Evolutionary conservation across 2,113 vertebrate species (phyloP).

Genomic region (Bambusicola thoracicus): DNA sequence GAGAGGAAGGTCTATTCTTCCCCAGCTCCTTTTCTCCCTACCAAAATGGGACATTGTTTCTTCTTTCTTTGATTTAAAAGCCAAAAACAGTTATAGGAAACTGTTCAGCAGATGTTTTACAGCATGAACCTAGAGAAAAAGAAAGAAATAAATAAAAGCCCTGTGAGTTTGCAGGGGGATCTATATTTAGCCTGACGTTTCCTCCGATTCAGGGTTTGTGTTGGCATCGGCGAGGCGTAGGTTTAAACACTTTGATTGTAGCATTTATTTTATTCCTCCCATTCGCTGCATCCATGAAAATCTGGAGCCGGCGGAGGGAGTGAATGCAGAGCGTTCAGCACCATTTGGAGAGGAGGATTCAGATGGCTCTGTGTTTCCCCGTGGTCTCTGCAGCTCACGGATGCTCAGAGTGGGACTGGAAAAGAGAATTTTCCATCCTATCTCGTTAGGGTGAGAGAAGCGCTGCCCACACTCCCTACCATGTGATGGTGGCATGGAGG

Average conservation of each 20-base stretch:
- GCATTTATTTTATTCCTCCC: constrained; percentile 59
- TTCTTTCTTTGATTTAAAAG: constrained; percentile 84
- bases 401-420: not conserved
- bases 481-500: not conserved
- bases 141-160: constrained; percentile 18
- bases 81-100: constrained; percentile 88
- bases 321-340: no score
- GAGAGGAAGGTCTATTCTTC: constrained; percentile 80
- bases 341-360: not conserved
- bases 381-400: not conserved
- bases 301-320: not conserved
- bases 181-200: constrained; percentile 84
- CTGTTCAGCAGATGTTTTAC: constrained; percentile 87
- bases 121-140: constrained; percentile 76
- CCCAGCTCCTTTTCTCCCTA: constrained; percentile 66
- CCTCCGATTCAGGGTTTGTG: constrained; percentile 80
- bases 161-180: constrained; percentile 70
- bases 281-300: constrained; percentile 31
- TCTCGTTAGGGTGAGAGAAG: not conserved
- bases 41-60: constrained; percentile 85
- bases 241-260: constrained; percentile 63
- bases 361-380: not conserved
- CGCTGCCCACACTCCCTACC: fast-evolving
- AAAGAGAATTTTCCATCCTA: not conserved
- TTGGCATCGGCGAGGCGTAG: constrained; percentile 59